phyloP scores from a whole-genome alignment of 2,888 invertebrate genomes.

The Palloptera scutellata region DNA sequence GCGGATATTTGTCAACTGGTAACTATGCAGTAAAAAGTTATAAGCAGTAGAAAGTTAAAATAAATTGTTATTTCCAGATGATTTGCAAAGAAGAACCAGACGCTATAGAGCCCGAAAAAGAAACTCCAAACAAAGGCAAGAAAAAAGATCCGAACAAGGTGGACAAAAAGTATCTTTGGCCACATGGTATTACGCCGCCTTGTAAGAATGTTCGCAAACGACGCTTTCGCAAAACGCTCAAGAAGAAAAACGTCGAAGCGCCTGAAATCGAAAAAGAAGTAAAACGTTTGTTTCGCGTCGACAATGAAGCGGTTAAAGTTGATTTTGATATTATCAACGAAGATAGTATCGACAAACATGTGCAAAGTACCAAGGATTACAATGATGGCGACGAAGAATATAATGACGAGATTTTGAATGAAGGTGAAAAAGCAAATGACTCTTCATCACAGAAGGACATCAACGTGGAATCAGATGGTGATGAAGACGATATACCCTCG shows the following conservation, averaged over 20 bases:
- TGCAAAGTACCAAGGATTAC: constrained; percentile 49
- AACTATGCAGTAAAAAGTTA: constrained; percentile 19
- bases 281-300: constrained; percentile 86
- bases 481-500: constrained; percentile 54
- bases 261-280: constrained; percentile 99
- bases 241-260: constrained; percentile 96
- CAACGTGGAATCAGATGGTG: constrained; percentile 59
- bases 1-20: constrained; percentile 93
- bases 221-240: constrained; percentile 91
- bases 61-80: constrained; percentile 67
- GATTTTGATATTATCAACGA: constrained; percentile 90
- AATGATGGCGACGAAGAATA: constrained; percentile 54
- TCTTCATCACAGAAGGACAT: constrained; percentile 53
- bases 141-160: constrained; percentile 82
- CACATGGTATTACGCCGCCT: constrained; percentile 96
- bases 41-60: not conserved
- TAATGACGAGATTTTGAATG: constrained; percentile 54
- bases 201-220: constrained; percentile 93
- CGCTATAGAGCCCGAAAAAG: constrained; percentile 73
- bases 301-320: constrained; percentile 90
- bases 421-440: constrained; percentile 50
- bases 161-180: constrained; percentile 92
- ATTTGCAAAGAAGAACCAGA: constrained; percentile 90
- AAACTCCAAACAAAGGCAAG: constrained; percentile 79
- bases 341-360: constrained; percentile 74